Percentiles rank a stretch among this genome's conserved stretches.
phyloP scores from a whole-genome alignment of 2,113 vertebrate species.

The Catharus minimus region DNA sequence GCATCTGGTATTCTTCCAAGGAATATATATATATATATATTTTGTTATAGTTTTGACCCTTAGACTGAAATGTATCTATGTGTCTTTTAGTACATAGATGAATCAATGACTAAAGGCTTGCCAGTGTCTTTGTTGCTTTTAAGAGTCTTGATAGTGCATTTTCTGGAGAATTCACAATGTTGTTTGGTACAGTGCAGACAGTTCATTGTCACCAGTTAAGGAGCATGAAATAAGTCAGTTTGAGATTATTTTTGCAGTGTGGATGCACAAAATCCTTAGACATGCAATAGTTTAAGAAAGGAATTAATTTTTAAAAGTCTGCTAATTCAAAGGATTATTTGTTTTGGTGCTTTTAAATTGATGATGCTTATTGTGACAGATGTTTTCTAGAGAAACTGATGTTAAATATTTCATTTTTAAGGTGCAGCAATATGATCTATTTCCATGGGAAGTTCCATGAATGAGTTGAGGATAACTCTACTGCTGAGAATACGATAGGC shows the following conservation, averaged over 20 bases:
- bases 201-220: background rate
- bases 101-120: background rate
- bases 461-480: background rate
- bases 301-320: background rate
- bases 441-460: background rate
- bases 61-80: accelerated
- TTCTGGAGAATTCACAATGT: background rate
- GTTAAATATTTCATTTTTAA: background rate
- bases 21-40: accelerated
- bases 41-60: background rate
- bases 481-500: background rate
- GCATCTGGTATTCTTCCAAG: background rate
- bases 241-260: background rate
- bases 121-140: background rate
- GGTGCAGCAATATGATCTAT: background rate
- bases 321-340: background rate
- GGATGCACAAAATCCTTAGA: background rate
- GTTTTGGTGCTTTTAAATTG: background rate
- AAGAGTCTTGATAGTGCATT: background rate
- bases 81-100: background rate
- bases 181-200: background rate
- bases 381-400: background rate
- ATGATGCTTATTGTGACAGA: background rate
- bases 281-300: background rate
- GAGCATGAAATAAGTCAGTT: background rate